Evolutionary conservation across 2,888 invertebrate species (phyloP), one percentile per base, ranked within the genome.

Genomic region (Polymixis lichenea): DNA sequence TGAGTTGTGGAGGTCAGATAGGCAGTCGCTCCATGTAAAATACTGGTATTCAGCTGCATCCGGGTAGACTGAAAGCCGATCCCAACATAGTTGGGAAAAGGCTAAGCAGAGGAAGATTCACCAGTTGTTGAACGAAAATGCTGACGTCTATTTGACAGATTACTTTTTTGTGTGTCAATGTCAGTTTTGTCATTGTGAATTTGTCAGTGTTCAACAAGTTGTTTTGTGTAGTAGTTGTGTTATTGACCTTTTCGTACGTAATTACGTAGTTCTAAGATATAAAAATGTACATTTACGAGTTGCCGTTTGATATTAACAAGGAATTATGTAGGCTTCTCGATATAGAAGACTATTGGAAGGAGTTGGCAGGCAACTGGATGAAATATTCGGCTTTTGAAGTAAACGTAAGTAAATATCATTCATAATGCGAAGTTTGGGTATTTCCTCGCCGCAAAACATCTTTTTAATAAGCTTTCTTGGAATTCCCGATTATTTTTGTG

Each of bases 241-340:
- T 51, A 38, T 22, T 77, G 17, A 60, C 65, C 22, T 32, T 55
- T 49, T 22, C 19, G n/a, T 25, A 68, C 19, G n/a, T 38, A 76
- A 78, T 75, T 76, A 78, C 78, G 79, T 74, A 78, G 72, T 84
- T 88, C 80, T 85, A 82, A 3, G 72, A 6, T 82, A 58, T 22
- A 61, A 82, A 88, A 88, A 94, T 95, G 93, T 98, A 97, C 89
- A 97, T 98, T 89, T 98, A 98, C 91, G 97, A 98, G 83, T 94
- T 99, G 72, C 98, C 98, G 0, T 97, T 97, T 87, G 93, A 96
- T 46, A 97, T 98, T 88, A 97, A 98, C 77, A 97, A 97, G 79
- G 97, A 98, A 88, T 91, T 99, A 60, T 98, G 98, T 90, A 96
- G 97, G 85, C 97, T 98, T 85, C 95, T 99, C 72, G 99, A 99